Base-by-base conservation (phyloP, 2,888 invertebrate species). In the Mactromeris polynyma region DNA sequence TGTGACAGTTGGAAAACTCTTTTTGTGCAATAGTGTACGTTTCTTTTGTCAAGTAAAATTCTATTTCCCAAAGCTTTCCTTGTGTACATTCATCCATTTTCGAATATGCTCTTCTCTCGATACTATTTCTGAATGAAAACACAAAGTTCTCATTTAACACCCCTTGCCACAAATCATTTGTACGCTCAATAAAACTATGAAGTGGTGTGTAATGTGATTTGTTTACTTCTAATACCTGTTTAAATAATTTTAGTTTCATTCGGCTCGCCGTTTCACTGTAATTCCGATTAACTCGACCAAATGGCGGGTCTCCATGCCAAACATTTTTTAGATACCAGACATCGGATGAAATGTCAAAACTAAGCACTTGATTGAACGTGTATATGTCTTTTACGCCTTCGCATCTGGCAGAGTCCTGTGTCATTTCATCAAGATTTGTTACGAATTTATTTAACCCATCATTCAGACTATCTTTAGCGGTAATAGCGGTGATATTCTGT, bases 101-200 rank as follows among this genome's bases (percentile, higher is more conserved):
- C 31, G 19, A 51, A 54, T 86, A 86, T 36, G 84, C 91, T 33
- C 81, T 86, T 21, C 84, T 78, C 79, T 91, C 91, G 0, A 88
- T 2, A 69, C 79, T 77, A 80, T 91, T 91, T 42, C 84, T 69
- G 36, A 88, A 91, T n/a, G 87, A 79, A 54, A 88, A 86, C 2
- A 91, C 87, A 81, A 91, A 91, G 36, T 89, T 69, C 40, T 91
- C 89, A n/a, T 33, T 81, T 7, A 87, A 46, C n/a, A 91, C 85
- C 17, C 89, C 89, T 0, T 69, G 79, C 89, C 89, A 91, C 2
- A 91, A 38, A 42, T 51, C 79, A 17, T 83, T 73, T 73, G 89
- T 26, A 11, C 79, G 79, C 2, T 9, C 19, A n/a, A 82, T 31
- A 17, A 87, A 42, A 58, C 54, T 38, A 11, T 31, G 6, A 17